Evolutionary conservation across 2,888 invertebrate genomes (phyloP), one percentile per base, ranked within the genome.

Genomic region (Cylindroiulus punctatus): DNA sequence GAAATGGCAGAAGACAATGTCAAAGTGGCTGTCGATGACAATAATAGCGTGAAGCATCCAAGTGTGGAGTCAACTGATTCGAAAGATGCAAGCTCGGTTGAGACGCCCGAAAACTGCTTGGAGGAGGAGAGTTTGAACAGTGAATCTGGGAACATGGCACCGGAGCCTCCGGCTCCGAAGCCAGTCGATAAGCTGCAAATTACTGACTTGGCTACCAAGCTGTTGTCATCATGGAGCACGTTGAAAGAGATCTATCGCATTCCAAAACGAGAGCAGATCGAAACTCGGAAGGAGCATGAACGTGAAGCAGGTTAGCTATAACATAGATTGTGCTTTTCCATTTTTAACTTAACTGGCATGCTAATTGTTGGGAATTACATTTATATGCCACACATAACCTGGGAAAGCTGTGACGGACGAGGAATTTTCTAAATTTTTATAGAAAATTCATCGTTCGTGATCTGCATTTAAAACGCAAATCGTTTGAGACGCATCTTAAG

Each of bases 211-310:
- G 91, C 92, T 17, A 88, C 89, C 52, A 89, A 94, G 89, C 91
- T 97, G 65, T 90, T 97, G 85, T 93, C 94, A 84, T 93, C 94
- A 87, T 97, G 97, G 97, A 93, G 94, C 4, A 90, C 90, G 32
- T 90, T 93, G 42, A 93, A 93, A 90, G 95, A 95, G 90, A 93
- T 94, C 19, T 98, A 97, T 91, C 94, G 96, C 90, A 98, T 98
- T 90, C 98, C 98, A 0, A 97, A 97, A 91, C 97, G 97, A 89
- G 96, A 98, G 90, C 93, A 97, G 87, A 95, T 97, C 88, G 97
- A 98, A 90, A 97, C 97, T 91, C 96, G 98, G 95, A 97, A 97
- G 90, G 96, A 97, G 90, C 97, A 97, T 90, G 98, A 98, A 91
- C 92, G 96, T 57, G 96, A 97, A 92, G 97, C 97, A 10, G 96